Evolutionary conservation across 2,888 invertebrate genomes (phyloP).

Genomic region (Leptinotarsa rubiginosa): DNA sequence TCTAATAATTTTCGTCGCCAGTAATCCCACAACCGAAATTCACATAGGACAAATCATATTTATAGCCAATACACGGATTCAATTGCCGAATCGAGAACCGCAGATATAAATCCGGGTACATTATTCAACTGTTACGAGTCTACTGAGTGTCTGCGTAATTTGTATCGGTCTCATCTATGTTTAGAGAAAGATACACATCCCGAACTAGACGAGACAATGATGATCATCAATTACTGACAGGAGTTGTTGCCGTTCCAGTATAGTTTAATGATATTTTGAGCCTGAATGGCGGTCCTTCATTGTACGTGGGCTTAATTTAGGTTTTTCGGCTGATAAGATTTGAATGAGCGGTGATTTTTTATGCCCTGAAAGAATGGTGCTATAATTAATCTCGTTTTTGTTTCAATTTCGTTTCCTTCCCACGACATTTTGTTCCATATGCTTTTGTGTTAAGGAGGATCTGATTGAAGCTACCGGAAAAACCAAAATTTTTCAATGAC

Average conservation of each 20-base stretch:
- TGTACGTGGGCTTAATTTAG: conserved; percentile 24
- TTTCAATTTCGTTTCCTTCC: conserved; percentile 16
- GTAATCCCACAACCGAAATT: conserved; percentile 18
- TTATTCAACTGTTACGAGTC: conserved; percentile 28
- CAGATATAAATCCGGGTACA: conserved; percentile 33
- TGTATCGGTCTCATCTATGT: conserved; percentile 29
- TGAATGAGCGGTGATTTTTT: conserved; percentile 19
- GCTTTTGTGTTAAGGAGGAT: background rate
- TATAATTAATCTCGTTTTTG: conserved; percentile 23
- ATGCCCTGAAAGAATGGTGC: conserved; percentile 12
- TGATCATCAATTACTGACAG: conserved; percentile 42
- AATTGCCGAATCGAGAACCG: conserved; percentile 32
- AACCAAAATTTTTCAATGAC: too few species aligned
- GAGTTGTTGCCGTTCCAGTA: conserved; percentile 36
- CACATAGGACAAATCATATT: conserved; percentile 41
- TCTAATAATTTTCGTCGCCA: conserved; percentile 16
- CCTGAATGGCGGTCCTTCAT: conserved; percentile 36
- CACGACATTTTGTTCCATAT: background rate
- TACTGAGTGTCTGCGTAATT: conserved; percentile 18
- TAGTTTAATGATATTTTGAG: conserved; percentile 40
- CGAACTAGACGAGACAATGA: conserved; percentile 36
- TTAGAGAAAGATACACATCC: conserved; percentile 37
- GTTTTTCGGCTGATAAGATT: conserved; percentile 26
- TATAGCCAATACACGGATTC: conserved; percentile 37
- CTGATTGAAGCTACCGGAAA: too few species aligned